Percentiles rank a stretch among this genome's conserved stretches.
These are phyloP conservation scores for Myxocyprinus asiaticus DNA, from an alignment of 2,113 vertebrate species.

Conservation along the genomic window DNA sequence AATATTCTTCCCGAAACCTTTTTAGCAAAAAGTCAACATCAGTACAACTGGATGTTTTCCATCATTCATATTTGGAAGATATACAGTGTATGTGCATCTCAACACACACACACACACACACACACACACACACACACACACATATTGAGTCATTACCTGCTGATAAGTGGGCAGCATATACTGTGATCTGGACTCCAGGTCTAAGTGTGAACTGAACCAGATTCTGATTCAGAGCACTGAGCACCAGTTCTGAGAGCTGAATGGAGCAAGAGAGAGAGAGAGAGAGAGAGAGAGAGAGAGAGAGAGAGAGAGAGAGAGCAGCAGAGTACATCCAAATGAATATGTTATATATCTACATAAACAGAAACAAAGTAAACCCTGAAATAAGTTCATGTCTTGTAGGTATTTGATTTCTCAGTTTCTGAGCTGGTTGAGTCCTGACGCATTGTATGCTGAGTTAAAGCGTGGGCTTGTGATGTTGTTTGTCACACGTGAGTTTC, in stretches of 20 bases:
- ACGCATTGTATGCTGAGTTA: neutral
- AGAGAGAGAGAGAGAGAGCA: too few relatives aligned
- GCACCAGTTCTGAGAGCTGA: conserved; percentile 87
- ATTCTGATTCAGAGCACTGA: conserved; percentile 91
- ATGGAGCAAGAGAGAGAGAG: conserved; percentile 27
- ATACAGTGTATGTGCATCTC: too few relatives aligned
- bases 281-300: too few relatives aligned
- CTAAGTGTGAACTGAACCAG: conserved; percentile 90
- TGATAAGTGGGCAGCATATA: conserved; percentile 91
- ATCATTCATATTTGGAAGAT: too few relatives aligned
- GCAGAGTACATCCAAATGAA: too few relatives aligned
- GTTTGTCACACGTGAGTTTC: conserved; percentile 17
- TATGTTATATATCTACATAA: too few relatives aligned
- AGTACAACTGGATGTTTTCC: too few relatives aligned
- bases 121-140: too few relatives aligned
- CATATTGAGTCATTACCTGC: conserved; percentile 78
- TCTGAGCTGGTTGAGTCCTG: neutral
- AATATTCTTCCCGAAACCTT: too few relatives aligned
- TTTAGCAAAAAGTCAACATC: too few relatives aligned
- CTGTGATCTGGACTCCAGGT: conserved; percentile 88
- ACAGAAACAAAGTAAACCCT: too few relatives aligned
- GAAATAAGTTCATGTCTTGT: neutral
- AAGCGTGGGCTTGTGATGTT: neutral
- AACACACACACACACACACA: too few relatives aligned
- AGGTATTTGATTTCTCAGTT: neutral